phyloP scores from a whole-genome alignment of 2,888 invertebrate genomes.

The Sceliomorpha sp. region DNA sequence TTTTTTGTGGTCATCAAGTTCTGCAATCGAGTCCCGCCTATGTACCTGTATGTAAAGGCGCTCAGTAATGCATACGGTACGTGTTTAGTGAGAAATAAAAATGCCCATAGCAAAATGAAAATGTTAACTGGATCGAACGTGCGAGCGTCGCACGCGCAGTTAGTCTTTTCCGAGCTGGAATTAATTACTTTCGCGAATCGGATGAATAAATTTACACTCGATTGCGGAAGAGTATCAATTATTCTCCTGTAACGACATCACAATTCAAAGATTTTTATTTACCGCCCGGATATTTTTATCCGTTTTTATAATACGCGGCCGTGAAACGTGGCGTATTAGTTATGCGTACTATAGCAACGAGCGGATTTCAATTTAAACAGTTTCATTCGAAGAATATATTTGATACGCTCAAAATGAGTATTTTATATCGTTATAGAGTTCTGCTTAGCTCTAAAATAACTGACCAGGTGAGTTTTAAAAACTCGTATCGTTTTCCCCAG shows the following conservation, averaged over 20 bases:
- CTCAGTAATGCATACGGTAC: constrained; percentile 27
- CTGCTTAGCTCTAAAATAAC: too few relatives aligned
- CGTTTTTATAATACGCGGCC: too few relatives aligned
- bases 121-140: constrained; percentile 28
- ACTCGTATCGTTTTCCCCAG: too few relatives aligned
- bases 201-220: constrained; percentile 5
- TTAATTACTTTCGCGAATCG: constrained; percentile 23
- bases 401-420: too few relatives aligned
- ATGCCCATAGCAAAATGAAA: constrained; percentile 4
- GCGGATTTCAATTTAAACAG: too few relatives aligned
- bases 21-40: constrained; percentile 4
- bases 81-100: constrained; percentile 1
- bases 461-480: too few relatives aligned
- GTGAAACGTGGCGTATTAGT: too few relatives aligned
- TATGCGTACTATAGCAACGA: constrained; percentile 16
- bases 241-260: constrained; percentile 12
- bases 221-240: constrained; percentile 5
- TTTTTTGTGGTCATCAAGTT: constrained; percentile 3
- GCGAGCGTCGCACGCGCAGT: too few relatives aligned
- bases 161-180: constrained; percentile 16
- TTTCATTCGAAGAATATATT: too few relatives aligned
- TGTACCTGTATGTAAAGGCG: constrained; percentile 10
- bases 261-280: too few relatives aligned
- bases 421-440: too few relatives aligned
- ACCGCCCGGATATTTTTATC: too few relatives aligned